These are phyloP conservation scores for Mesitornis unicolor DNA, from an alignment of 2,113 vertebrate species.

Conservation along the genomic window DNA sequence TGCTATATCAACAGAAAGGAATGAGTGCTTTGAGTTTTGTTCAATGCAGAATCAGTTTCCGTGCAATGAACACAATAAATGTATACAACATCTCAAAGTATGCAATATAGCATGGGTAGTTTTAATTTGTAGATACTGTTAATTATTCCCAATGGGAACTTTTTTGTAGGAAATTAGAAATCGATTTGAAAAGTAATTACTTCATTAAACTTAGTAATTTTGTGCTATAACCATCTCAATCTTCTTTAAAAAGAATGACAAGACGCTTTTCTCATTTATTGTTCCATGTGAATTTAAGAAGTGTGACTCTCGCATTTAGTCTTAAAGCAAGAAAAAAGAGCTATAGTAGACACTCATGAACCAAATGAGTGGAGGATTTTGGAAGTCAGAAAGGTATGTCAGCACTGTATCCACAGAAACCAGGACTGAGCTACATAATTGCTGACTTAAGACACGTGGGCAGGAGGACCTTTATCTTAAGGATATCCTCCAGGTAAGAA, in stretches of 20 bases:
- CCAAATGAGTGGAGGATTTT: background rate
- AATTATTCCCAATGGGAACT: background rate
- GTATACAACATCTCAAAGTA: background rate
- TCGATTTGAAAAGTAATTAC: conserved; percentile 20
- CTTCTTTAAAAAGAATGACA: background rate
- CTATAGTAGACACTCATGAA: background rate
- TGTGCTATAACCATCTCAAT: background rate
- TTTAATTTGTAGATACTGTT: background rate
- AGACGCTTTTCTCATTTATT: background rate
- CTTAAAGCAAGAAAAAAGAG: background rate
- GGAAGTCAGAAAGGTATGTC: background rate
- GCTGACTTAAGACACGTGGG: background rate
- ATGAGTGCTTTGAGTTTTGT: background rate
- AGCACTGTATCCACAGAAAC: background rate
- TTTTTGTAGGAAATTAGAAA: background rate
- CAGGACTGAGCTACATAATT: background rate
- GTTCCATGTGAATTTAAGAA: background rate
- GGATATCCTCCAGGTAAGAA: background rate
- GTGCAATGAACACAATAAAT: background rate
- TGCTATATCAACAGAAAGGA: background rate
- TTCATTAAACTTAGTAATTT: background rate
- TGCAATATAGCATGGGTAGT: background rate
- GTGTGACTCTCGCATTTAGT: background rate
- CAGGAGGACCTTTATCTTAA: background rate
- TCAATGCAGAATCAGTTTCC: background rate